These are phyloP conservation scores for Liolophura sinensis DNA, from an alignment of 1,140 invertebrate genomes.

Conservation along the genomic window DNA sequence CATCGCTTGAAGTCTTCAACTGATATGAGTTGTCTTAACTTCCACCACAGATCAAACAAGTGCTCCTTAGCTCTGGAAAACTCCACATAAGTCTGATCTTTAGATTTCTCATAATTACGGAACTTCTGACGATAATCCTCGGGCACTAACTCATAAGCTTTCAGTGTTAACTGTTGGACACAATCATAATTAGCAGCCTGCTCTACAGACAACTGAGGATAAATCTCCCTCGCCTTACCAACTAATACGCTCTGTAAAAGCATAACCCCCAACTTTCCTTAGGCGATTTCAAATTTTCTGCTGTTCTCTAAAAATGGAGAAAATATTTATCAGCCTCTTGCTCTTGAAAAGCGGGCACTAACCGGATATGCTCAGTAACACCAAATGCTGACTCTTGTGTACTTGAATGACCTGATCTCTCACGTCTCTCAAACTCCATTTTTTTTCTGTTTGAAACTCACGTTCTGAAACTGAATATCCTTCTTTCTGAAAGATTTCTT, in stretches of 20 bases:
- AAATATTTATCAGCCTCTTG: slow-evolving; percentile 31
- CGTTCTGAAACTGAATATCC: too few relatives aligned
- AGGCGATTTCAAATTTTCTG: slow-evolving; percentile 19
- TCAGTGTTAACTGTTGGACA: slow-evolving; percentile 24
- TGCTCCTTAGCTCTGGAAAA: slow-evolving; percentile 24
- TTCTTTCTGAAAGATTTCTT: too few relatives aligned
- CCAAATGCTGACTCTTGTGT: slow-evolving; percentile 7
- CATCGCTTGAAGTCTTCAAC: slow-evolving; percentile 9
- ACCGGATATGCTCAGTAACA: slow-evolving; percentile 20
- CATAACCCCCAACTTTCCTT: slow-evolving; percentile 13
- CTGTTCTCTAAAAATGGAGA: slow-evolving; percentile 25
- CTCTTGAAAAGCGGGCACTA: slow-evolving; percentile 20
- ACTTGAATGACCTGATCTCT: background rate
- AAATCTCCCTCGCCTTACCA: slow-evolving; percentile 17
- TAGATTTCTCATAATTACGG: slow-evolving; percentile 15
- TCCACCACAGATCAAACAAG: slow-evolving; percentile 25
- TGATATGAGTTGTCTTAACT: background rate
- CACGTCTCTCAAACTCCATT: slow-evolving; percentile 1
- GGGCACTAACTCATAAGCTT: slow-evolving; percentile 32
- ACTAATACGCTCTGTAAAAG: slow-evolving; percentile 22
- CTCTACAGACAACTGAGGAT: slow-evolving; percentile 13
- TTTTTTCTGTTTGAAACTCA: too few relatives aligned
- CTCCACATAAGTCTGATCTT: slow-evolving; percentile 24
- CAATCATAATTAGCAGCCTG: slow-evolving; percentile 19
- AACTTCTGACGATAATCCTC: slow-evolving; percentile 31